Evolutionary conservation across 2,888 invertebrate species (phyloP).

Genomic region (Thymelicus lineola): DNA sequence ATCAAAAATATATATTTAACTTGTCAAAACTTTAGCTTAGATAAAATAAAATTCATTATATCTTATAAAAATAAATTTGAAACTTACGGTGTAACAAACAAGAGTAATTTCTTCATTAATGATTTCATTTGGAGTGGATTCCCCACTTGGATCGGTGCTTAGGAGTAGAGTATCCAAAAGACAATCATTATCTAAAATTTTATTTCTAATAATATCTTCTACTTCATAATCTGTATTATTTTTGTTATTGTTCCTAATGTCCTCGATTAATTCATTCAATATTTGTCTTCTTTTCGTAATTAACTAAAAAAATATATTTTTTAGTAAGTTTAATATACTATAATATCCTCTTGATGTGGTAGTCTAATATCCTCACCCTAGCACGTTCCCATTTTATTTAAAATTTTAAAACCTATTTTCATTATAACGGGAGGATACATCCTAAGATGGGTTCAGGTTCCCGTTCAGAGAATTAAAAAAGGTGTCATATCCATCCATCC

Average conservation of each 20-base stretch:
- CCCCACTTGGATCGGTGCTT: slow-evolving; percentile 48
- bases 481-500: no score
- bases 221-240: slow-evolving; percentile 41
- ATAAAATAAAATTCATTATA: no score
- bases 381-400: no score
- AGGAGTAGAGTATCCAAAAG: slow-evolving; percentile 52
- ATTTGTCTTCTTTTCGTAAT: slow-evolving; percentile 47
- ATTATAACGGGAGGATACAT: no score
- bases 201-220: slow-evolving; percentile 44
- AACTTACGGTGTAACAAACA: slow-evolving; percentile 52
- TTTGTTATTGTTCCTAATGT: slow-evolving; percentile 49
- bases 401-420: no score
- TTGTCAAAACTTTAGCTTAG: no score
- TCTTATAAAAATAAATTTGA: background rate
- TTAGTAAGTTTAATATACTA: no score
- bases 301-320: slow-evolving; percentile 45
- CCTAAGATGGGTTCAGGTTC: no score
- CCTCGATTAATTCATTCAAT: slow-evolving; percentile 46
- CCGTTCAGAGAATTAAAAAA: no score
- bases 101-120: slow-evolving; percentile 55
- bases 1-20: background rate
- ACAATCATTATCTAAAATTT: slow-evolving; percentile 45
- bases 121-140: slow-evolving; percentile 48
- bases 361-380: no score
- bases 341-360: no score